Conservation (phyloP, 2,113 vertebrate genomes). For the Oxygymnocypris stewartii region DNA sequence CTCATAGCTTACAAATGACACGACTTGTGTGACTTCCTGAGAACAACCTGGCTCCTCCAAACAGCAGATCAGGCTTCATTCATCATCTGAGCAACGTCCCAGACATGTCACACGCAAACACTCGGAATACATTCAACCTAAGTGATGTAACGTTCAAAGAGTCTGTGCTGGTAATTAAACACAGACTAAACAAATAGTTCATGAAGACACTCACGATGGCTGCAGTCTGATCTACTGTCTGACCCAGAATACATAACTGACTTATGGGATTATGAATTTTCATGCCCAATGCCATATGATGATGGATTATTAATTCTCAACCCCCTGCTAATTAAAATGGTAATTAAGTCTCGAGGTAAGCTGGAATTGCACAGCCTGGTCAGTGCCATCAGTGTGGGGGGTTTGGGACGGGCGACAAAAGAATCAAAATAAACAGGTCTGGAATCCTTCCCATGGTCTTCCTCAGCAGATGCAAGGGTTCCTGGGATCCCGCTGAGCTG, state of each 20-base stretch:
- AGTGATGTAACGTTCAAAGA: background rate
- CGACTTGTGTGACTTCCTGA: slow-evolving; percentile 30
- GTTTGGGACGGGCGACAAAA: background rate
- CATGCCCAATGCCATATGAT: slow-evolving; percentile 64
- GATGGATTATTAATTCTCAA: slow-evolving; percentile 67
- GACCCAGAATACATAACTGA: slow-evolving; percentile 62
- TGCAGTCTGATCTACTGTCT: slow-evolving; percentile 63
- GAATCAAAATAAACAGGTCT: slow-evolving; percentile 5
- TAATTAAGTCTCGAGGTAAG: slow-evolving; percentile 62
- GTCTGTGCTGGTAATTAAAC: background rate
- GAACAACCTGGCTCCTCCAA: background rate
- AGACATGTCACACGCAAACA: background rate
- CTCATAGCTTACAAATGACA: background rate
- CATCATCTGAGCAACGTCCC: slow-evolving; percentile 20
- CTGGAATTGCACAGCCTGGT: slow-evolving; percentile 40
- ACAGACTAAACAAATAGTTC: slow-evolving; percentile 14
- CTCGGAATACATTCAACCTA: background rate
- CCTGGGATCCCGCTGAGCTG: background rate
- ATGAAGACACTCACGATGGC: slow-evolving; percentile 32
- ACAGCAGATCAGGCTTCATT: slow-evolving; percentile 60
- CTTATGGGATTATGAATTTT: slow-evolving; percentile 71
- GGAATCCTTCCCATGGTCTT: background rate
- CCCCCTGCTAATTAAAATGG: slow-evolving; percentile 70
- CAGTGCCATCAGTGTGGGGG: background rate
- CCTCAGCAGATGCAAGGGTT: background rate